Base-by-base conservation (phyloP, 2,797 vertebrate genomes). In the Thaleichthys pacificus region DNA sequence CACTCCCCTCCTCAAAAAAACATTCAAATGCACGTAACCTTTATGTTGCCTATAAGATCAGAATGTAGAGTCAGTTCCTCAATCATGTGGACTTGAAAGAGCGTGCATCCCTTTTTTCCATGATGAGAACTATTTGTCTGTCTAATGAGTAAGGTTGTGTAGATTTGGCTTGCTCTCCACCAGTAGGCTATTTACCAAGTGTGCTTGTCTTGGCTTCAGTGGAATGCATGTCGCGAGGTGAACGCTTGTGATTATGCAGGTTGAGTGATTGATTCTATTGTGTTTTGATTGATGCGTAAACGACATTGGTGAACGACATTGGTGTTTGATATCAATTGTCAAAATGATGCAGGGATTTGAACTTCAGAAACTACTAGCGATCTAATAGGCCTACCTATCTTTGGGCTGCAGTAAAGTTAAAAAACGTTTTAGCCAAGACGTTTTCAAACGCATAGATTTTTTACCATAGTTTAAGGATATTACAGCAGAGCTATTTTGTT, bases 221-320 rank as follows among this genome's bases (percentile, higher is more conserved):
- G 61, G 22, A 70, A 24, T 42, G 32, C 47, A 28, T 47, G 9
- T 47, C 42, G 12, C 42, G 15, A 49, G 22, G 17, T 66, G 38
- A 22, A 66, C 12, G 42, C 22, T 26, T 60, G n/a, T 60, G n/a
- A 21, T 24, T 26, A 6, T 66, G 21, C 42, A 12, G 42, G 15
- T 19, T 47, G 6, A 47, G 14, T 26, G 32, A 66, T 66, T 5
- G 19, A 56, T 49, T 51, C 71, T 9, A 66, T 60, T 66, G 71
- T 72, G 58, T 42, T 35, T 66, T 61, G 63, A 72, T 67, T 15
- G 2, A 32, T 64, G 61, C n/a, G 56, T 60, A 49, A 61, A 51
- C 38, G 24, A 72, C 35, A 47, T 47, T 42, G 9, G 42, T 47
- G 14, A 11, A 47, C 9, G 9, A 14, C 12, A 47, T 14, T 21